These are phyloP conservation scores for Arctocebus calabarensis DNA, from an alignment of 2,797 vertebrate species.

Conservation along the genomic window DNA sequence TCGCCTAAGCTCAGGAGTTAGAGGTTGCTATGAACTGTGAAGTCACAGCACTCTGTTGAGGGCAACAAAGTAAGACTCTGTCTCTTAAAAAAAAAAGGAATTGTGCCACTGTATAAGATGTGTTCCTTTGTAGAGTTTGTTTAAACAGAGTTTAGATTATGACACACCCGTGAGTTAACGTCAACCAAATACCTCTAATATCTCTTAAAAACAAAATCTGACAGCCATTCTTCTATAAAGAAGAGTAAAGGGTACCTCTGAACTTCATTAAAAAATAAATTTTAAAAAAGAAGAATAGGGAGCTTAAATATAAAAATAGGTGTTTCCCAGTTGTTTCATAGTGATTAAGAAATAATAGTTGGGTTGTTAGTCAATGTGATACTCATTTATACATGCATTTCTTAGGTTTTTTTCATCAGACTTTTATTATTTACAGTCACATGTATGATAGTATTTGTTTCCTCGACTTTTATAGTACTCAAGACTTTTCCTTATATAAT, in stretches of 20 bases:
- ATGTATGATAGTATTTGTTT: neutral
- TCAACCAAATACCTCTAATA: neutral
- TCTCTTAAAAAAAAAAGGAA: neutral
- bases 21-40: no score
- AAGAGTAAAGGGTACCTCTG: neutral
- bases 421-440: neutral
- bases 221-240: neutral
- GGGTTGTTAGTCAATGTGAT: neutral
- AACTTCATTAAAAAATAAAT: neutral
- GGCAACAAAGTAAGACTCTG: no score
- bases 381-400: neutral
- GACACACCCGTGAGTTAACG: neutral
- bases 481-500: neutral
- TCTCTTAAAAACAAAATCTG: slow-evolving; percentile 7
- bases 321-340: neutral
- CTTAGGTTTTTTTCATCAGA: slow-evolving; percentile 2
- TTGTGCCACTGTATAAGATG: neutral
- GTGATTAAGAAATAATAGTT: slow-evolving; percentile 49
- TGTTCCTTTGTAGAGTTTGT: neutral
- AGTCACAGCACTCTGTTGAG: no score
- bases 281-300: neutral
- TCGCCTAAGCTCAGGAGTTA: no score
- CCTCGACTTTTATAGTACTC: neutral
- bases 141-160: slow-evolving; percentile 14
- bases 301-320: neutral